These are phyloP conservation scores for Aricia artaxerxes DNA, from an alignment of 2,888 invertebrate genomes.

Conservation along the genomic window DNA sequence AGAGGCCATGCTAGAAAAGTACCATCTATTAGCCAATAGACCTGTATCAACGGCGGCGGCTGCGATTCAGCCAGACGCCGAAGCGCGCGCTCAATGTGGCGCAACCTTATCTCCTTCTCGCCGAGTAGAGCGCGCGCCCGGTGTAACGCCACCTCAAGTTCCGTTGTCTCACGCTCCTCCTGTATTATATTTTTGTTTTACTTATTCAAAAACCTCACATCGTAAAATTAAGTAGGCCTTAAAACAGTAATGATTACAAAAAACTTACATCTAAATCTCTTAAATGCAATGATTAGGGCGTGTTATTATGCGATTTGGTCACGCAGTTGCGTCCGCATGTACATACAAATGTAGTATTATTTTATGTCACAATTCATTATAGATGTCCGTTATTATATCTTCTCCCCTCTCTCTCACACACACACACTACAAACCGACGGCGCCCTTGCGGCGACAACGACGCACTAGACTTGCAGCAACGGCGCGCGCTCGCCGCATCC, in stretches of 20 bases:
- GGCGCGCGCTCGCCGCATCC: conserved; percentile 90
- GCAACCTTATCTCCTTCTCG: conserved; percentile 89
- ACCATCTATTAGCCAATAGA: conserved; percentile 37
- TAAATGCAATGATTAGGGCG: background rate
- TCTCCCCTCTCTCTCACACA: too few relatives aligned
- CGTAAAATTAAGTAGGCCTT: too few relatives aligned
- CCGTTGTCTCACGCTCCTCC: conserved; percentile 91
- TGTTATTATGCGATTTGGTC: background rate
- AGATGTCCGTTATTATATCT: too few relatives aligned
- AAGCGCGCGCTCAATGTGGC: conserved; percentile 89
- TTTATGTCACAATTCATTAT: background rate
- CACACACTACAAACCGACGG: conserved; percentile 53
- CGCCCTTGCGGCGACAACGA: conserved; percentile 58
- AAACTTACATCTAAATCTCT: too few relatives aligned
- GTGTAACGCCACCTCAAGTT: conserved; percentile 91
- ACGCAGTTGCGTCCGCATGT: background rate
- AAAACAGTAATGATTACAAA: too few relatives aligned
- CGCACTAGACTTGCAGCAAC: conserved; percentile 84
- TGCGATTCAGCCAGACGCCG: conserved; percentile 78
- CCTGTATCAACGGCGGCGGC: conserved; percentile 62
- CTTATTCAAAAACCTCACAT: too few relatives aligned
- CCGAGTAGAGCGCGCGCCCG: conserved; percentile 89
- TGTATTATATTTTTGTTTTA: conserved; percentile 47
- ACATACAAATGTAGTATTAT: background rate
- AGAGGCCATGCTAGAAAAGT: background rate